These are phyloP conservation scores for Chymomyza amoena DNA, from an alignment of 2,888 invertebrate species.

Conservation along the genomic window DNA sequence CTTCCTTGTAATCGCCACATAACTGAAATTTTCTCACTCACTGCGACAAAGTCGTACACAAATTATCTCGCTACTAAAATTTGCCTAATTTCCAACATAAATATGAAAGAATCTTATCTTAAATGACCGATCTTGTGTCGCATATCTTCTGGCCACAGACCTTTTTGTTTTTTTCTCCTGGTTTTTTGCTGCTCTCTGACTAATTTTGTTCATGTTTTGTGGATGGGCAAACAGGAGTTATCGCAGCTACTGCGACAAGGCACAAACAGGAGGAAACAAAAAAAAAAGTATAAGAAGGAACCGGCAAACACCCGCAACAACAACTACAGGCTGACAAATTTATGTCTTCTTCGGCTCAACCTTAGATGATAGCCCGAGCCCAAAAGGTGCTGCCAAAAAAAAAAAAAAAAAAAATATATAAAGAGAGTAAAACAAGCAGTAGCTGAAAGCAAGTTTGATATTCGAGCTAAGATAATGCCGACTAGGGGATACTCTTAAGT, in stretches of 20 bases:
- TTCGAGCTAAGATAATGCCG: not conserved
- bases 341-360: conserved; percentile 63
- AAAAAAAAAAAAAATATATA: conserved; percentile 32
- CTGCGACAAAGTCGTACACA: conserved; percentile 75
- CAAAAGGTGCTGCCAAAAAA: conserved; percentile 63
- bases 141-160: conserved; percentile 3
- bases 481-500: not conserved
- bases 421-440: not conserved
- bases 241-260: not conserved
- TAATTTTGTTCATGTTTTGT: conserved; percentile 47
- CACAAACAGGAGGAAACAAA: conserved; percentile 7
- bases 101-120: conserved; percentile 67
- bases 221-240: conserved; percentile 11
- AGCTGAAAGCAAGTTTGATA: not conserved
- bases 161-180: conserved; percentile 12
- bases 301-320: conserved; percentile 54
- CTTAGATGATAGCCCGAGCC: conserved; percentile 50
- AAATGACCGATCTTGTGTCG: conserved; percentile 65
- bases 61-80: conserved; percentile 77
- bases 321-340: conserved; percentile 63
- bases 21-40: conserved; percentile 64
- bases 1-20: not conserved
- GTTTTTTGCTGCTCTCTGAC: conserved; percentile 27
- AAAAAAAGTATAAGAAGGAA: conserved; percentile 18
- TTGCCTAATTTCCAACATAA: conserved; percentile 76